Percentiles rank a stretch among this genome's conserved stretches.
Evolutionary conservation across 2,113 vertebrate species (phyloP).

Genomic region (Pelecanoides urinatrix): DNA sequence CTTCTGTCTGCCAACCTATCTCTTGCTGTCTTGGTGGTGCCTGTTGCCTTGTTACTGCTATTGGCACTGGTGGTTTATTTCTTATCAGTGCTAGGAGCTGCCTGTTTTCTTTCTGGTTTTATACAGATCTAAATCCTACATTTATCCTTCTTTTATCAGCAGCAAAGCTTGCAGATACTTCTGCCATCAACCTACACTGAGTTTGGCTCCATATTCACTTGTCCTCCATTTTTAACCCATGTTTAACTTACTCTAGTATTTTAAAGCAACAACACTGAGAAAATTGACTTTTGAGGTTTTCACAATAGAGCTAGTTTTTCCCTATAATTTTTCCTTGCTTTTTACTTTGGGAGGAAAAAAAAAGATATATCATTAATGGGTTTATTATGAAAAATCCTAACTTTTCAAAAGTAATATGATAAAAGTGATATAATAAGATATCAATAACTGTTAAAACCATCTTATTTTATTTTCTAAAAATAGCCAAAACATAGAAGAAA

Average conservation of each 20-base stretch:
- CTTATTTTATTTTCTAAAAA: background rate
- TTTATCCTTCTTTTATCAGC: conserved; percentile 45
- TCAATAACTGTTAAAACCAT: background rate
- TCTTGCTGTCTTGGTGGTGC: conserved; percentile 57
- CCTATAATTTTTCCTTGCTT: background rate
- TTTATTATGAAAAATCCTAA: background rate
- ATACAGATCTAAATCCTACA: conserved; percentile 7
- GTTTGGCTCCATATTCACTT: background rate
- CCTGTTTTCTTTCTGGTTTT: conserved; percentile 43
- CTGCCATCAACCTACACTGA: background rate
- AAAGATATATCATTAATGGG: fast-evolving
- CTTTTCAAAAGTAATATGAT: background rate
- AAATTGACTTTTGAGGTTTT: background rate
- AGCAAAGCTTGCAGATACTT: background rate
- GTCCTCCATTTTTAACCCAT: background rate
- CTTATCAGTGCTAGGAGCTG: conserved; percentile 39
- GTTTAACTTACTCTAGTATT: background rate
- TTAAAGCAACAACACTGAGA: background rate
- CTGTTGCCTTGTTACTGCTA: conserved; percentile 38
- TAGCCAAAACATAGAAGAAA: background rate
- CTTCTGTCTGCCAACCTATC: conserved; percentile 43
- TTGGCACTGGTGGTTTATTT: conserved; percentile 34
- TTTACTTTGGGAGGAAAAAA: background rate
- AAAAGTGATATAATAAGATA: background rate
- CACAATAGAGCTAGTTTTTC: background rate